Base-by-base conservation (phyloP, 2,113 vertebrate genomes). In the Seriola quinqueradiata region DNA sequence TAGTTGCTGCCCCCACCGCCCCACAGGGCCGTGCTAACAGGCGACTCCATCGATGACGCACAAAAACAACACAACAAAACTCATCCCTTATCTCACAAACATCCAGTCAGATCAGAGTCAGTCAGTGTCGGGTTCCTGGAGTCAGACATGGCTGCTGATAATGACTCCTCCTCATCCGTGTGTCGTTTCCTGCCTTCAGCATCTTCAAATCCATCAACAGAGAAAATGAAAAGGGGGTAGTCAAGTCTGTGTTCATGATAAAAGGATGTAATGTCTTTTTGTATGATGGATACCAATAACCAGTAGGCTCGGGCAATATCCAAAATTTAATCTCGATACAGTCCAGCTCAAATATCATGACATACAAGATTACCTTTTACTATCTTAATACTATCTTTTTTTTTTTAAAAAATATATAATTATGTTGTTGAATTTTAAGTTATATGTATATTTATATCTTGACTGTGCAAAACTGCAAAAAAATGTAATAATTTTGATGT, bases 31-130 rank as follows among this genome's bases (percentile, higher is more conserved):
- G 74, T 61, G 74, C 84, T 90, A 70, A 75, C 85, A 46, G 84
- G 38, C 1, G 58, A 48, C 89, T 94, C 94, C 94, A 94, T 95
- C 21, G 70, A 74, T 7, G 32, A 46, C 10, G 82, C 46, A 7
- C 60, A 70, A 63, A 19, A 76, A 46, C 61, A 58, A 38, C 57
- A 38, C 16, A 38, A 75, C 60, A 66, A 77, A 63, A 84, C 63
- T 87, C 92, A 88, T 93, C 86, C 88, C 89, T 84, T 8, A 13
- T 65, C 52, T 81, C 65, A 72, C 36, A 25, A 69, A 32, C 76
- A 60, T 81, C 66, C 57, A 63, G 82, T 79, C 54, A 70, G 61
- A 71, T 60, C n/a, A 60, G 8, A 63, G 68, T 44, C 60, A 1
- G 69, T 66, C 42, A 12, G 3, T 8, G 46, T 0, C 14, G 57